Conservation (phyloP, 1,140 invertebrate genomes). For the Tetranychus urticae region DNA sequence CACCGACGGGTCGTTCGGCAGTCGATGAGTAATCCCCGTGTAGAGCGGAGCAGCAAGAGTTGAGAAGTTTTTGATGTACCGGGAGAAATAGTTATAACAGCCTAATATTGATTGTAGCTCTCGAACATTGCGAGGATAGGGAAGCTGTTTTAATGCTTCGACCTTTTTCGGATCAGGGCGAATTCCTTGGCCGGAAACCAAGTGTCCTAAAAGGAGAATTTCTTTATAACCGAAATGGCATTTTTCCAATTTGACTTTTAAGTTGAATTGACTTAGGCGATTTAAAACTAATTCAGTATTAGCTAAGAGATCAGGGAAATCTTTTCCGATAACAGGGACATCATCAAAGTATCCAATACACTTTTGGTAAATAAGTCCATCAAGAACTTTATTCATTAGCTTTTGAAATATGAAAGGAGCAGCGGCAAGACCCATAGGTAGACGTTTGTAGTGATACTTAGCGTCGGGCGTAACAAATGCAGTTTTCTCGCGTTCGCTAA, state of each 20-base stretch:
- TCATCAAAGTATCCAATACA: constrained; percentile 14
- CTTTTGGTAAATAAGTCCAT: constrained; percentile 1
- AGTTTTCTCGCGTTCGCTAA: too few relatives aligned
- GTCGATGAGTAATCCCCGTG: too few relatives aligned
- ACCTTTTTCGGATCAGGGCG: constrained; percentile 5
- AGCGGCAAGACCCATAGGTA: constrained; percentile 8
- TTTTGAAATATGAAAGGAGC: too few relatives aligned
- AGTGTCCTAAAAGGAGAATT: constrained; percentile 8
- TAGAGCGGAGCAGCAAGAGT: constrained; percentile 3
- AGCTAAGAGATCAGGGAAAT: constrained; percentile 11
- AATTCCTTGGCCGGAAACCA: too few relatives aligned
- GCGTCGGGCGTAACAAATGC: too few relatives aligned
- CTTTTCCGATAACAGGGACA: constrained; percentile 11
- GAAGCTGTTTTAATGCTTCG: constrained; percentile 1
- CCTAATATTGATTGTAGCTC: too few relatives aligned
- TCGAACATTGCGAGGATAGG: too few relatives aligned
- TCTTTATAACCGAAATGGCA: constrained; percentile 15
- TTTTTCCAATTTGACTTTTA: constrained; percentile 19
- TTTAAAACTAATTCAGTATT: constrained; percentile 4
- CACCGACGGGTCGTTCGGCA: too few relatives aligned
- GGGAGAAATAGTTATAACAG: too few relatives aligned
- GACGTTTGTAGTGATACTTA: too few relatives aligned
- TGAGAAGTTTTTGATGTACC: too few relatives aligned
- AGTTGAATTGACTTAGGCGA: constrained; percentile 9
- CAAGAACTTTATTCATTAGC: neutral